Conservation (phyloP, 2,797 vertebrate species). For the Characodon lateralis region DNA sequence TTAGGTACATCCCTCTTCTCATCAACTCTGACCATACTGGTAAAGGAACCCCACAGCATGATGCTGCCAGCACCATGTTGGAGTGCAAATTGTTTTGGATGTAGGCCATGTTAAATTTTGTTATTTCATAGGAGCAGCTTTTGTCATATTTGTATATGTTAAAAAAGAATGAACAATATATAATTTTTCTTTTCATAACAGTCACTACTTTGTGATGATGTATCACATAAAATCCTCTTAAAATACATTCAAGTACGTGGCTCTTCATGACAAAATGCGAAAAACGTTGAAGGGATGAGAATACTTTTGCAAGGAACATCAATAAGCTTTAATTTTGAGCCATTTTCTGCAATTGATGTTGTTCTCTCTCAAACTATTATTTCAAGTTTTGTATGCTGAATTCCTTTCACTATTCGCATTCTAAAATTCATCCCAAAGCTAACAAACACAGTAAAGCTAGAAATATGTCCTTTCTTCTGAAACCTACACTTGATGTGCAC, state of each 20-base stretch:
- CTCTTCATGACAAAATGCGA: not conserved
- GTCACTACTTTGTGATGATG: not conserved
- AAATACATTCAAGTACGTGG: not conserved
- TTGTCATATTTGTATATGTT: not conserved
- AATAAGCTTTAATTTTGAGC: not conserved
- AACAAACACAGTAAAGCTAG: constrained; percentile 2
- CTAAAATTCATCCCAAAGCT: not conserved
- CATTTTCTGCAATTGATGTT: not conserved
- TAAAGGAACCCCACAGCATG: not conserved
- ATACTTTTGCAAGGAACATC: not conserved
- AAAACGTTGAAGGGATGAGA: not conserved
- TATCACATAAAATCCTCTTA: not conserved
- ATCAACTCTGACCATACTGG: not conserved
- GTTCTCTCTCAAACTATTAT: not conserved
- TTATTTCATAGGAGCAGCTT: not conserved
- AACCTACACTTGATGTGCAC: constrained; percentile 36
- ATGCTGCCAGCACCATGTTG: not conserved
- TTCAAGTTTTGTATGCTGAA: not conserved
- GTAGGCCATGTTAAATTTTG: not conserved
- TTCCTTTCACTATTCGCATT: not conserved
- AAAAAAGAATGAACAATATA: too few relatives aligned
- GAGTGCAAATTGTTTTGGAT: not conserved
- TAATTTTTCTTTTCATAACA: not conserved
- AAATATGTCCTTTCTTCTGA: constrained; percentile 1
- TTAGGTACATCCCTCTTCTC: not conserved